Conservation (phyloP, 2,888 invertebrate genomes). For the Drepanosiphum platanoidis region DNA sequence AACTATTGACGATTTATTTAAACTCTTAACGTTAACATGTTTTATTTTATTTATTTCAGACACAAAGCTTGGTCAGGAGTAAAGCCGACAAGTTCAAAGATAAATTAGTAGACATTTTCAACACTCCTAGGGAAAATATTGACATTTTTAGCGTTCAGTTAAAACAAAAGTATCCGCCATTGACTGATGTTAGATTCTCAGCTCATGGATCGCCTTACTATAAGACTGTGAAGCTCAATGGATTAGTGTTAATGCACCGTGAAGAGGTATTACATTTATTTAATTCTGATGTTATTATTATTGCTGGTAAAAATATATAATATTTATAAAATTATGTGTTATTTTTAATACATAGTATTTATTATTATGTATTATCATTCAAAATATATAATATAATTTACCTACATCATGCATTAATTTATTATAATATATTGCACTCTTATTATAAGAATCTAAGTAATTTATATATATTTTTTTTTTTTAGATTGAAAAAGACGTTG, state of each 20-base stretch:
- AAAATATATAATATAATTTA: too few relatives aligned
- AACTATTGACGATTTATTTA: too few relatives aligned
- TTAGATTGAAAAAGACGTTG: constrained; percentile 89
- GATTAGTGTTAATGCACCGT: constrained; percentile 90
- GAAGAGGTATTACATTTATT: constrained; percentile 73
- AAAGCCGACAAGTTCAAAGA: constrained; percentile 90
- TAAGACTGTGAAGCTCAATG: constrained; percentile 92
- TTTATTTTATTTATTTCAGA: constrained; percentile 67
- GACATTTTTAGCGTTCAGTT: constrained; percentile 96
- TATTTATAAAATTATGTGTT: too few relatives aligned
- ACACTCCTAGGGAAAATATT: constrained; percentile 87
- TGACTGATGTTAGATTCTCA: constrained; percentile 92
- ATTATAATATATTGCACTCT: too few relatives aligned
- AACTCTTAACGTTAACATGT: constrained; percentile 9
- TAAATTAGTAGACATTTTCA: constrained; percentile 85
- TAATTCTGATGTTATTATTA: background rate
- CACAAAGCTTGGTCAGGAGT: constrained; percentile 84
- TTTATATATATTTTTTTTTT: background rate
- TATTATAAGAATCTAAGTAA: too few relatives aligned
- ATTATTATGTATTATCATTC: too few relatives aligned
- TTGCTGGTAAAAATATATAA: too few relatives aligned
- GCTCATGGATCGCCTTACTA: constrained; percentile 97
- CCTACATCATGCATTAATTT: too few relatives aligned
- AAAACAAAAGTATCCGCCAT: constrained; percentile 84
- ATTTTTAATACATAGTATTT: too few relatives aligned